Evolutionary conservation across 53 echinoderm and acorn worm genomes (phyloP).

Genomic region (Holothuria scabra): DNA sequence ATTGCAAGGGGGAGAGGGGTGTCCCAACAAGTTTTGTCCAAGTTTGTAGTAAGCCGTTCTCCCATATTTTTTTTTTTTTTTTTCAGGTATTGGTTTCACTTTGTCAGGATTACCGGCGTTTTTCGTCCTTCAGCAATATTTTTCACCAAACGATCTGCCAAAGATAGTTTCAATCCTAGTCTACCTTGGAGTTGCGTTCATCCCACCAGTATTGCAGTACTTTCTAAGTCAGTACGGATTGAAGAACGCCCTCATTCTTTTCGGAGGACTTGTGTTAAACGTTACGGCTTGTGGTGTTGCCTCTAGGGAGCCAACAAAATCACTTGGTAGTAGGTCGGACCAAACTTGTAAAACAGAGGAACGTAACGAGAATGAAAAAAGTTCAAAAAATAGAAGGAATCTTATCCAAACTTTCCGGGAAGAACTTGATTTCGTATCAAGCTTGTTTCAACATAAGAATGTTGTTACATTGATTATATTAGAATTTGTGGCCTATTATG

Average conservation of each 20-base stretch:
- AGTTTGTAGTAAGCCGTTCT: too few species aligned
- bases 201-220: conserved; percentile 8
- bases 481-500: too few species aligned
- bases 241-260: not conserved
- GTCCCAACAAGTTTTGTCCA: too few species aligned
- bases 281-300: not conserved
- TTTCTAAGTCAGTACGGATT: conserved; percentile 9
- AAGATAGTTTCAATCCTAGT: not conserved
- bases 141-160: conserved; percentile 1
- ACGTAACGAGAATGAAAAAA: too few species aligned
- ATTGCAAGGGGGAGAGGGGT: too few species aligned
- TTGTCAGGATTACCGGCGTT: not conserved
- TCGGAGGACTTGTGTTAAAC: conserved; percentile 19
- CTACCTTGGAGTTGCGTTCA: conserved; percentile 15
- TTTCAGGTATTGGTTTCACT: conserved; percentile 3
- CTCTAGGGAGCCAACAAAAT: not conserved
- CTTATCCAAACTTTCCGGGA: too few species aligned
- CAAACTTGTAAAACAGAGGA: too few species aligned
- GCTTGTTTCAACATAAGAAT: too few species aligned
- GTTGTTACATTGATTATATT: too few species aligned
- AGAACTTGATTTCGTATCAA: too few species aligned
- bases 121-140: not conserved
- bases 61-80: not conserved
- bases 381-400: too few species aligned
- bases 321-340: too few species aligned